These are phyloP conservation scores for Trachymyrmex cornetzi DNA, from an alignment of 1,140 invertebrate species.

Conservation along the genomic window DNA sequence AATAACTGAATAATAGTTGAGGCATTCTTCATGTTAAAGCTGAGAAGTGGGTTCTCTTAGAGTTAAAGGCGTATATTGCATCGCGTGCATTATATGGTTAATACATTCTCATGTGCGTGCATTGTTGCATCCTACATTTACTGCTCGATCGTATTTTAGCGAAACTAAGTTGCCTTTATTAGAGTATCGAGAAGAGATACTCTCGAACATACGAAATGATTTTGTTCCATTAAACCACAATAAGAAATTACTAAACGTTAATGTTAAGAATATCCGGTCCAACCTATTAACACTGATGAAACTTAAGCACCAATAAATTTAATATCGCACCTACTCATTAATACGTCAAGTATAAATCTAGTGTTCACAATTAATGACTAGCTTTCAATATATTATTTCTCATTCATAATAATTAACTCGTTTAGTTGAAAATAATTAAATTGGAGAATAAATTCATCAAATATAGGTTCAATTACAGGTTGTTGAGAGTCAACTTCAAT, in stretches of 20 bases:
- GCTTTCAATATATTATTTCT: slow-evolving; percentile 5
- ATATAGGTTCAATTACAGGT: slow-evolving; percentile 25
- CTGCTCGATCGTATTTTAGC: slow-evolving; percentile 5
- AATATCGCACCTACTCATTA: slow-evolving; percentile 14
- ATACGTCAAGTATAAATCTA: slow-evolving; percentile 16
- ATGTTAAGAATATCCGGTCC: not conserved
- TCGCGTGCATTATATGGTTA: not conserved
- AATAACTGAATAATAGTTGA: slow-evolving; percentile 7
- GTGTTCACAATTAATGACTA: not conserved
- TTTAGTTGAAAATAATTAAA: slow-evolving; percentile 27
- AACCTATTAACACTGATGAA: not conserved
- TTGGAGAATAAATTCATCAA: slow-evolving; percentile 11
- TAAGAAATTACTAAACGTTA: slow-evolving; percentile 6
- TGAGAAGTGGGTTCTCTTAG: not conserved
- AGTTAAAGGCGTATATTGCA: not conserved
- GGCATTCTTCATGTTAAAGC: not conserved
- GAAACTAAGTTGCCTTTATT: slow-evolving; percentile 19
- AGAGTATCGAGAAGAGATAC: not conserved
- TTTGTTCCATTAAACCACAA: not conserved
- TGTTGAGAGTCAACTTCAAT: not conserved
- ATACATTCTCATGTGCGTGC: not conserved
- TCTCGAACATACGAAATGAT: not conserved
- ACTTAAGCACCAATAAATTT: slow-evolving; percentile 21
- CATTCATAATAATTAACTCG: slow-evolving; percentile 29
- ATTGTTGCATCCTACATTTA: slow-evolving; percentile 24